Base-by-base conservation (phyloP, 2,113 vertebrate genomes). In the Typhlomys cinereus region DNA sequence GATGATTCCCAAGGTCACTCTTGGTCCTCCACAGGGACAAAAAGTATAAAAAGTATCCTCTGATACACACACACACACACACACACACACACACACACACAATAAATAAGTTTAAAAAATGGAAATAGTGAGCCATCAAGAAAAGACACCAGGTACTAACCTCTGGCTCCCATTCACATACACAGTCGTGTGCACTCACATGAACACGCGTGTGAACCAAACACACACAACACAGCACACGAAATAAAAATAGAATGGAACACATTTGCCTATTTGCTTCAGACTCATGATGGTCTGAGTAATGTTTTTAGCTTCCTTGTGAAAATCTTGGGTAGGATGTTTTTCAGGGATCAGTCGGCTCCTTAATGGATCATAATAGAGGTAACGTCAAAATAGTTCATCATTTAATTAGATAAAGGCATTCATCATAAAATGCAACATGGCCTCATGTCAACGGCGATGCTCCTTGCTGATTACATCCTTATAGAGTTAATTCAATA, bases 401-500 rank as follows among this genome's bases (percentile, higher is more conserved):
- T 62, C 23, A 82, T 85, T 95, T 88, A 69, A 95, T 89, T 20
- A 70, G 89, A 84, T 31, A 70, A 88, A 81, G 88, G 39, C 81
- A 85, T 95, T 90, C 85, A 90, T 48, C 67, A 83, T 71, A 87
- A 89, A 92, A 92, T 94, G 79, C 21, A 85, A 71, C 15, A 31
- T 52, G 48, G 44, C 75, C 44, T 93, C n/a, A 84, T 92, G 83
- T 92, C 86, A 89, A 11, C 93, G 93, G 83, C 4, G 0, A 13
- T 92, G 27, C 71, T 69, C 84, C 59, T 21, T 80, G 59, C 83
- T 90, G 46, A 91, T 96, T 62, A 76, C 44, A 82, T 54, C 88
- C 64, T 67, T 94, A 75, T 73, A n/a, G 66, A 93, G 95, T 94
- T 94, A 92, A 95, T 69, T 54, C 92, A 78, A 36, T 93, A 64